Evolutionary conservation across 1,140 invertebrate genomes (phyloP).

Genomic region (Orius laevigatus): DNA sequence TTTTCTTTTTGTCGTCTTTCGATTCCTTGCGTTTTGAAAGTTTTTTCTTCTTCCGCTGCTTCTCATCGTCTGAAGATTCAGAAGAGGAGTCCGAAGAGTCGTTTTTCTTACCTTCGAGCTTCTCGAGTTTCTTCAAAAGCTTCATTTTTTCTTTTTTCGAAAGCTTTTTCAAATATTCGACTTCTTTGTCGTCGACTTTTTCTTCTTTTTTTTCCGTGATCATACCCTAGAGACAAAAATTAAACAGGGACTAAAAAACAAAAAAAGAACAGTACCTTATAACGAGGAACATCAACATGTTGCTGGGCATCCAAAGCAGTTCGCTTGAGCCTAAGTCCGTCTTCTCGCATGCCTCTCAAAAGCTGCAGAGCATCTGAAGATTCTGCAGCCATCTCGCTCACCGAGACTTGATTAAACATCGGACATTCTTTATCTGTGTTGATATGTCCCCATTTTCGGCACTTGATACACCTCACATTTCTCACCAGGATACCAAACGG

Average conservation of each 20-base stretch:
- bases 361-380: slow-evolving; percentile 51
- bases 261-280: slow-evolving; percentile 21
- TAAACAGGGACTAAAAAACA: slow-evolving; percentile 4
- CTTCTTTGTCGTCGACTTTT: slow-evolving; percentile 13
- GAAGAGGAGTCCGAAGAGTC: not conserved
- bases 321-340: slow-evolving; percentile 67
- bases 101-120: slow-evolving; percentile 16
- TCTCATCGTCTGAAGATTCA: slow-evolving; percentile 7
- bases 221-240: slow-evolving; percentile 6
- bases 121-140: slow-evolving; percentile 16
- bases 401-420: slow-evolving; percentile 71
- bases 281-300: slow-evolving; percentile 31
- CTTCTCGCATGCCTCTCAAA: slow-evolving; percentile 80
- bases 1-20: slow-evolving; percentile 3
- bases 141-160: slow-evolving; percentile 5
- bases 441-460: slow-evolving; percentile 98
- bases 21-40: slow-evolving; percentile 9
- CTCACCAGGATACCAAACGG: slow-evolving; percentile 96
- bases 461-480: slow-evolving; percentile 96
- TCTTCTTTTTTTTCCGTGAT: slow-evolving; percentile 10
- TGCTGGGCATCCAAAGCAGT: slow-evolving; percentile 45
- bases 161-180: slow-evolving; percentile 6
- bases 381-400: slow-evolving; percentile 34
- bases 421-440: slow-evolving; percentile 95
- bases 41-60: slow-evolving; percentile 9